phyloP scores from a whole-genome alignment of 2,113 vertebrate genomes.

The Pomatostomus ruficeps region DNA sequence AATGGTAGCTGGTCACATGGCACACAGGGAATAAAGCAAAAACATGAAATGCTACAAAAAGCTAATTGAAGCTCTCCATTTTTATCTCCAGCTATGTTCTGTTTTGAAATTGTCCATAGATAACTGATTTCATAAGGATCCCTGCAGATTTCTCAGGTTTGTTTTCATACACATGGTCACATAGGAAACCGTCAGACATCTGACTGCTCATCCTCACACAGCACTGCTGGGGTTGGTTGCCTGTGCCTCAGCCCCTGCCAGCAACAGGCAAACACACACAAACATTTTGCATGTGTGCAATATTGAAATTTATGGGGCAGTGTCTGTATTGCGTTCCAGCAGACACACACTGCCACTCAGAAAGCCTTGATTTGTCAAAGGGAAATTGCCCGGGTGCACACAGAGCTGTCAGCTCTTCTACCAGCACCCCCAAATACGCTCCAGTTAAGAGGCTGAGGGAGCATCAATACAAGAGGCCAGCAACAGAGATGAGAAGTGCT shows the following conservation, averaged over 20 bases:
- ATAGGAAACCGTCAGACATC: not conserved
- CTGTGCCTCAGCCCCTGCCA: not conserved
- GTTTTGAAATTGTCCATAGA: not conserved
- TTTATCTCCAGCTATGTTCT: not conserved
- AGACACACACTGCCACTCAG: not conserved
- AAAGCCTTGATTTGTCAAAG: not conserved
- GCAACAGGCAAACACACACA: not conserved
- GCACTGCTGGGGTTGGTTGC: not conserved
- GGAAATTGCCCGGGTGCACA: not conserved
- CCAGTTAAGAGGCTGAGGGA: not conserved
- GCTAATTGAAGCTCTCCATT: not conserved
- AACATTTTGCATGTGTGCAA: not conserved
- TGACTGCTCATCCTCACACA: not conserved
- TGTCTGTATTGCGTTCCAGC: not conserved
- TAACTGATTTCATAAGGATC: not conserved
- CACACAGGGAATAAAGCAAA: not conserved
- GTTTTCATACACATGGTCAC: not conserved
- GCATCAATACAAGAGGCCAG: not conserved
- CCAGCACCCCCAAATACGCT: not conserved
- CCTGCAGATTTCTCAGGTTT: not conserved
- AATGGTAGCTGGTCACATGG: not conserved
- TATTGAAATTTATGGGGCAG: not conserved
- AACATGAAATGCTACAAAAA: not conserved
- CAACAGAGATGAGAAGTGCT: not conserved
- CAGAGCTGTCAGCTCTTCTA: not conserved